These are phyloP conservation scores for Bagarius yarrelli DNA, from an alignment of 2,113 vertebrate genomes.

Conservation along the genomic window DNA sequence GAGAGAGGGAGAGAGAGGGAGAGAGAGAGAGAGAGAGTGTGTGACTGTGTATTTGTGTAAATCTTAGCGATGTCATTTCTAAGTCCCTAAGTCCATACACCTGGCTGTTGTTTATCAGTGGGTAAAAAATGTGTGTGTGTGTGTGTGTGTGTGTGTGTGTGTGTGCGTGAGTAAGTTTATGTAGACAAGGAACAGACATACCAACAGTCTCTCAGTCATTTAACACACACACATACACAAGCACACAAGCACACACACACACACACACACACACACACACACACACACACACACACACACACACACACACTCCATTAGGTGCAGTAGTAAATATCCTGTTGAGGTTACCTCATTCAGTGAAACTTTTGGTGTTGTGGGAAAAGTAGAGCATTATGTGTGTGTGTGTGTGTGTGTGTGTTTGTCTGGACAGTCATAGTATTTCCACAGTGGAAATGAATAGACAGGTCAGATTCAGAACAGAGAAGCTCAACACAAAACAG, in stretches of 20 bases:
- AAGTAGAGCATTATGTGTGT: neutral
- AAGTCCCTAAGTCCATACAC: conserved; percentile 17
- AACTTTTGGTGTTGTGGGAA: conserved; percentile 18
- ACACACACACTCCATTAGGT: conserved; percentile 4
- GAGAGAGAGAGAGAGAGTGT: neutral
- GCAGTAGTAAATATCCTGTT: conserved; percentile 7
- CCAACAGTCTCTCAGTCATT: neutral
- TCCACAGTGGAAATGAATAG: conserved; percentile 40
- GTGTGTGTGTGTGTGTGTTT: conserved; percentile 16
- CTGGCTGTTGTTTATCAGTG: conserved; percentile 17
- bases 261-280: conserved; percentile 53
- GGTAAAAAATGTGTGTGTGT: neutral
- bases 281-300: conserved; percentile 24
- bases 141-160: neutral
- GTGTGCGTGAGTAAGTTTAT: neutral
- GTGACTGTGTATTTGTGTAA: conserved; percentile 28
- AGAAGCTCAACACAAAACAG: neutral
- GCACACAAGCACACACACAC: neutral
- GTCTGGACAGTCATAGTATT: conserved; percentile 27
- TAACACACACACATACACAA: neutral
- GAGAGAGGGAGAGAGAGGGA: neutral
- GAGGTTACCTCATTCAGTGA: conserved; percentile 27
- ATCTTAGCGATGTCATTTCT: conserved; percentile 19
- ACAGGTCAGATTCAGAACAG: conserved; percentile 36
- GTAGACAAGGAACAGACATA: neutral